Evolutionary conservation across 2,797 vertebrate species (phyloP).

Genomic region (Hydrophis major): DNA sequence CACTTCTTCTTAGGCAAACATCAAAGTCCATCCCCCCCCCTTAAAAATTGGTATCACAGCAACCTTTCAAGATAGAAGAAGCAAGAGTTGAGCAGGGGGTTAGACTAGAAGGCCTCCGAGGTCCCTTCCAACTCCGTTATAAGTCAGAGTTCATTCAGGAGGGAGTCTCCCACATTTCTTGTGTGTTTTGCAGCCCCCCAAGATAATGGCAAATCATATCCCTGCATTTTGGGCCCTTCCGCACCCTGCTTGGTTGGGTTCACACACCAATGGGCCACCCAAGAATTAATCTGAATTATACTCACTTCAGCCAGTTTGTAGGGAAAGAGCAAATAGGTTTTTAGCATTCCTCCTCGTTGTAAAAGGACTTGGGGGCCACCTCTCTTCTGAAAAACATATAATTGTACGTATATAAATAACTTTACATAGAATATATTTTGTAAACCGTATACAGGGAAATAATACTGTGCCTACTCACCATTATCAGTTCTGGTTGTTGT

Average conservation of each 20-base stretch:
- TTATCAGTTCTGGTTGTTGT: neutral
- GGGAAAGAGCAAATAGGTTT: neutral
- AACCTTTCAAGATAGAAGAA: neutral
- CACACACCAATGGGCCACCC: neutral
- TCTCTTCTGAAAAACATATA: neutral
- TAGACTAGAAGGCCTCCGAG: neutral
- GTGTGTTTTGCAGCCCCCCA: neutral
- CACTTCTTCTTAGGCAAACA: neutral
- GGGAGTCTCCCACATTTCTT: neutral
- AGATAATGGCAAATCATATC: neutral
- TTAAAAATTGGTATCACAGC: neutral
- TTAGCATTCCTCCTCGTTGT: neutral
- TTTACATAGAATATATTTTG: conserved; percentile 23
- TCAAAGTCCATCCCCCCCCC: no score
- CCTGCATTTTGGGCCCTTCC: neutral
- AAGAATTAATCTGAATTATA: neutral
- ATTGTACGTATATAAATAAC: conserved; percentile 25
- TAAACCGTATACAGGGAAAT: neutral
- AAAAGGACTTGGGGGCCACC: neutral
- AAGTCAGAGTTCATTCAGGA: neutral
- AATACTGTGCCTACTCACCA: neutral
- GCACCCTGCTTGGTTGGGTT: neutral
- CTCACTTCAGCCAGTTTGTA: neutral
- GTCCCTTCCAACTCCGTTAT: neutral
- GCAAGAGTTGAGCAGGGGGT: neutral